Percentiles rank a stretch among this genome's conserved stretches.
Evolutionary conservation across 2,113 vertebrate species (phyloP).

Genomic region (Chaenocephalus aceratus): DNA sequence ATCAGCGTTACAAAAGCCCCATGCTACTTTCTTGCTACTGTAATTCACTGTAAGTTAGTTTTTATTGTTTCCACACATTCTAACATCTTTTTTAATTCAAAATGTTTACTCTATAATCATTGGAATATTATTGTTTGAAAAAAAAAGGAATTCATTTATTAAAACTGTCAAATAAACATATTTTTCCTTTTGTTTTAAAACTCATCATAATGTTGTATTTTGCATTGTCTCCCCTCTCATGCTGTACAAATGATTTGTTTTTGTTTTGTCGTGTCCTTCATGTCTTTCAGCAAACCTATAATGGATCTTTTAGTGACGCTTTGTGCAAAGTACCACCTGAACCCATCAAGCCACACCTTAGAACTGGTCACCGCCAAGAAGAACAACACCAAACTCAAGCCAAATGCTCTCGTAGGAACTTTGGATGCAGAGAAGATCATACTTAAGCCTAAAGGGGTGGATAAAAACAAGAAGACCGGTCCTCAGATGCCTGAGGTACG

Average conservation of each 20-base stretch:
- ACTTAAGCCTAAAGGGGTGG: constrained; percentile 92
- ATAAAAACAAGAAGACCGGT: constrained; percentile 88
- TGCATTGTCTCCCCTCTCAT: not conserved
- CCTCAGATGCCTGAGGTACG: constrained; percentile 94
- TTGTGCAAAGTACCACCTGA: constrained; percentile 95
- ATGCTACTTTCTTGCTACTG: constrained; percentile 20
- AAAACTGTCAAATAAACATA: not conserved
- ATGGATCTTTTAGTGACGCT: constrained; percentile 96
- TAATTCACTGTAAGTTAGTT: not conserved
- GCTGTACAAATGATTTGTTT: not conserved
- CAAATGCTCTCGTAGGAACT: constrained; percentile 92
- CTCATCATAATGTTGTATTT: not conserved
- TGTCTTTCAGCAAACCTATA: constrained; percentile 90
- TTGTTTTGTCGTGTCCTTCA: not conserved
- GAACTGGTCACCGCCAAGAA: constrained; percentile 91
- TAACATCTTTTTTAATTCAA: not conserved
- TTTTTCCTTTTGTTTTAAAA: not conserved
- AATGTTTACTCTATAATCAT: not conserved
- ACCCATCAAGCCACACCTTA: constrained; percentile 93
- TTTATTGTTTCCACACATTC: not conserved
- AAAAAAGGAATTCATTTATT: not conserved
- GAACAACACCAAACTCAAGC: constrained; percentile 92
- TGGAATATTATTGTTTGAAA: too few species aligned
- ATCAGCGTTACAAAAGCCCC: constrained; percentile 27
- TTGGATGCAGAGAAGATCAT: constrained; percentile 93